Conservation (phyloP, 2,888 invertebrate genomes). For the Lordiphosa andalusiaca region DNA sequence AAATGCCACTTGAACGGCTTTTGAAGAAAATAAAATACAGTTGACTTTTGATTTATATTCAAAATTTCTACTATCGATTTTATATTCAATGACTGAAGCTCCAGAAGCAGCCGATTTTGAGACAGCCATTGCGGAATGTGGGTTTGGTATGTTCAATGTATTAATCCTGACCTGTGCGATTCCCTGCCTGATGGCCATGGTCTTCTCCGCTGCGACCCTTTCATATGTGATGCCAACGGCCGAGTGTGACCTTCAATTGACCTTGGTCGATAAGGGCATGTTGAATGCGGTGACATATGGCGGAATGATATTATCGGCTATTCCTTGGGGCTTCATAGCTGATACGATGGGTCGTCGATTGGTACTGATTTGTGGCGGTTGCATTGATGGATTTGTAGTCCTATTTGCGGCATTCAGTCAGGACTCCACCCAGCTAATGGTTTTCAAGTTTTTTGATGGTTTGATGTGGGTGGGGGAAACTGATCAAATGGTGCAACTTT, state of each 20-base stretch:
- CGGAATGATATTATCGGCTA: constrained; percentile 89
- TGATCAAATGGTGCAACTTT: no score
- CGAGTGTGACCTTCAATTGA: constrained; percentile 86
- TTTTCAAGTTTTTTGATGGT: constrained; percentile 86
- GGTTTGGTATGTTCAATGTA: constrained; percentile 87
- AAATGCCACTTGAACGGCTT: constrained; percentile 5
- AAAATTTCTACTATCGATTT: constrained; percentile 31
- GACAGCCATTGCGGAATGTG: constrained; percentile 84
- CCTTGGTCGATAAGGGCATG: constrained; percentile 85
- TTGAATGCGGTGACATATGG: constrained; percentile 86
- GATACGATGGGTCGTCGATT: constrained; percentile 86
- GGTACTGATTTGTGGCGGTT: constrained; percentile 85
- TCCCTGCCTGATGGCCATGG: constrained; percentile 84
- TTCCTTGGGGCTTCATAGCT: constrained; percentile 88
- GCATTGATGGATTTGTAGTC: constrained; percentile 84
- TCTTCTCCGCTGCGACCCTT: constrained; percentile 86
- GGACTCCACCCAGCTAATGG: constrained; percentile 83
- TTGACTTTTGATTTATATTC: constrained; percentile 24
- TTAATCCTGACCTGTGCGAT: constrained; percentile 83
- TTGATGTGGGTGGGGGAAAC: constrained; percentile 82
- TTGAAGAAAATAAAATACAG: not conserved
- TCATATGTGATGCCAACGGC: constrained; percentile 87
- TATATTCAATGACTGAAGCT: constrained; percentile 28
- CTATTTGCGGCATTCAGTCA: constrained; percentile 84
- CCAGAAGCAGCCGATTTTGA: constrained; percentile 83